These are phyloP conservation scores for Aramus guarauna DNA, from an alignment of 2,113 vertebrate species.

Conservation along the genomic window DNA sequence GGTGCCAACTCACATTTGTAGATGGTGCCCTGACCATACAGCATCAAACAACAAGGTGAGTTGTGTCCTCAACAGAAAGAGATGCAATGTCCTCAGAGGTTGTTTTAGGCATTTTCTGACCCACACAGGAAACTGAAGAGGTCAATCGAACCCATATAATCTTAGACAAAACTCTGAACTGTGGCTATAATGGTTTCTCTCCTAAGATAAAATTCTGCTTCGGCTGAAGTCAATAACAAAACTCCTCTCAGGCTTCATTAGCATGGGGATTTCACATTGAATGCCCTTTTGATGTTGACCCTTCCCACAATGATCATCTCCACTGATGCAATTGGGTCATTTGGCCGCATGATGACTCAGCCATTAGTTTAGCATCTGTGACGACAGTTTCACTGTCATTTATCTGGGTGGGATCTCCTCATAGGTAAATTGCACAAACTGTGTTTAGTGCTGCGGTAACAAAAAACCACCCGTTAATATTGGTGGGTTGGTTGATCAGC, in stretches of 20 bases:
- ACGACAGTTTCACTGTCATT: slow-evolving; percentile 2
- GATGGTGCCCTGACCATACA: not conserved
- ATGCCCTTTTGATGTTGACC: not conserved
- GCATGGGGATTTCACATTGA: not conserved
- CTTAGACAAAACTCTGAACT: not conserved
- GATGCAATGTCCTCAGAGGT: not conserved
- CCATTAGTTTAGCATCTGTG: not conserved
- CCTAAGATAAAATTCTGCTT: not conserved
- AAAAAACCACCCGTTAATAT: not conserved
- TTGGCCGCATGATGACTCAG: not conserved
- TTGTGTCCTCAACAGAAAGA: not conserved
- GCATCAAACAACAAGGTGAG: not conserved
- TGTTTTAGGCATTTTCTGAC: not conserved
- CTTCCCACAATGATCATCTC: not conserved
- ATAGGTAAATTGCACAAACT: slow-evolving; percentile 1
- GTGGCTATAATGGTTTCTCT: not conserved
- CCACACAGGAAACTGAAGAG: not conserved
- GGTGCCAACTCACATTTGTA: not conserved
- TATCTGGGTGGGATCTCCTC: slow-evolving; percentile 17
- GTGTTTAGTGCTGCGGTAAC: not conserved
- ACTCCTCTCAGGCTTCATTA: not conserved
- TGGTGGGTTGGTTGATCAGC: not conserved
- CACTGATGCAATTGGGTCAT: slow-evolving; percentile 18
- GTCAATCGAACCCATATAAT: not conserved
- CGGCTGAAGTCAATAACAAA: not conserved